Base-by-base conservation (phyloP, 2,113 vertebrate species). In the Perognathus longimembris region DNA sequence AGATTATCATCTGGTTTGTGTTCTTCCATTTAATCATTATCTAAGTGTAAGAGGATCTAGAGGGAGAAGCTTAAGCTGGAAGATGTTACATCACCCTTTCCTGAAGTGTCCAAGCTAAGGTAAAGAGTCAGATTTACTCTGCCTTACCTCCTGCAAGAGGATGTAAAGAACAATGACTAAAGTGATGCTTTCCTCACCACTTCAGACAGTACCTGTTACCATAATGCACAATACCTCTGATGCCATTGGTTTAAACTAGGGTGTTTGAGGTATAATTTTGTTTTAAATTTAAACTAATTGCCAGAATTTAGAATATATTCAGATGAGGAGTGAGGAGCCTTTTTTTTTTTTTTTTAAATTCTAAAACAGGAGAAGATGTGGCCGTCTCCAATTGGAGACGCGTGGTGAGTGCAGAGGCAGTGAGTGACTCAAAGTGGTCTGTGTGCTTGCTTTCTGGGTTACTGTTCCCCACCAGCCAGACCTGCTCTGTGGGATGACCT, bases 151-250 rank as follows among this genome's bases (percentile, higher is more conserved):
- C 15, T 80, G 11, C 28, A 67, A 1, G 36, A 80, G 30, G 32
- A 67, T 20, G 34, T 17, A 73, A 15, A 30, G 7, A 38, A 5
- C 21, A n/a, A 14, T 9, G 28, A 7, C 66, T 64, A 45, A 61
- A 45, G 21, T 67, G 69, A 30, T 14, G 4, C 0, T 57, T 69
- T 64, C 9, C 66, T 21, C 89, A 34, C 14, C 36, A 63, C 12
- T 8, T 45, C 66, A 61, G 34, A n/a, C 7, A 54, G n/a, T 12
- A 5, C n/a, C 4, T 26, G 45, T 54, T 7, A 22, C 2, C 7
- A 0, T 21, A 70, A 34, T 14, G n/a, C 21, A 4, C 8, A 3
- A 57, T 22, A 57, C 10, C 7, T 3, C 0, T 17, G 7, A 1
- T 63, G 4, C 45, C 45, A 1, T 7, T 7, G 42, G 34, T 74